Evolutionary conservation across 2,888 invertebrate genomes (phyloP).

Genomic region (Parnassius glacialis): DNA sequence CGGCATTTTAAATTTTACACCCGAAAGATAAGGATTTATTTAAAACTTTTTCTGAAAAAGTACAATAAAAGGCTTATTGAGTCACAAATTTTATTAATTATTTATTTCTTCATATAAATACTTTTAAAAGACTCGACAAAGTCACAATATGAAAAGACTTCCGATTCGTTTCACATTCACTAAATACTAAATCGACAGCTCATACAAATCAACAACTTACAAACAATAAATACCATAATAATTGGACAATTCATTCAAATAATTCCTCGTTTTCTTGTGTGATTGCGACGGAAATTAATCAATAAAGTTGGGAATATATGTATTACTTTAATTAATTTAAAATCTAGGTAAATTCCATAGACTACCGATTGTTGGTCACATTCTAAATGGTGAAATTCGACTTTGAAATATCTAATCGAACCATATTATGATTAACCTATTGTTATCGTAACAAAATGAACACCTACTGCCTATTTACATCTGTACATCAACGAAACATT

Average conservation of each 20-base stretch:
- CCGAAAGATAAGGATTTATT: no score
- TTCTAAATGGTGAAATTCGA: constrained; percentile 7
- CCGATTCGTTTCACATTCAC: constrained; percentile 65
- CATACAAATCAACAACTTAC: constrained; percentile 75
- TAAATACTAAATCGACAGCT: constrained; percentile 65
- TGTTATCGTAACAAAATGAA: constrained; percentile 50
- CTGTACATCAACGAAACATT: constrained; percentile 77
- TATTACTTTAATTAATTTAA: constrained; percentile 30
- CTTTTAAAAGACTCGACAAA: constrained; percentile 77
- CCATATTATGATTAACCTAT: constrained; percentile 35
- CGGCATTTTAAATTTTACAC: no score
- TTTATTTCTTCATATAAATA: constrained; percentile 72
- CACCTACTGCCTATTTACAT: constrained; percentile 70
- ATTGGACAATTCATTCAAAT: constrained; percentile 74
- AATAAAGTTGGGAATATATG: constrained; percentile 34
- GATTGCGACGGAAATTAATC: constrained; percentile 48
- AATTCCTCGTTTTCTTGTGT: constrained; percentile 57
- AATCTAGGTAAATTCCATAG: constrained; percentile 25
- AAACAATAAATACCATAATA: constrained; percentile 73
- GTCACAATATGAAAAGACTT: constrained; percentile 77
- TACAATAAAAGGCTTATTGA: constrained; percentile 56
- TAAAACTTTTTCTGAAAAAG: background rate
- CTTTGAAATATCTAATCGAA: constrained; percentile 13
- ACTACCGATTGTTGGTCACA: constrained; percentile 19
- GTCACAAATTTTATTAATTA: constrained; percentile 71